These are phyloP conservation scores for Neopelma chrysocephalum DNA, from an alignment of 2,797 vertebrate species.

Conservation along the genomic window DNA sequence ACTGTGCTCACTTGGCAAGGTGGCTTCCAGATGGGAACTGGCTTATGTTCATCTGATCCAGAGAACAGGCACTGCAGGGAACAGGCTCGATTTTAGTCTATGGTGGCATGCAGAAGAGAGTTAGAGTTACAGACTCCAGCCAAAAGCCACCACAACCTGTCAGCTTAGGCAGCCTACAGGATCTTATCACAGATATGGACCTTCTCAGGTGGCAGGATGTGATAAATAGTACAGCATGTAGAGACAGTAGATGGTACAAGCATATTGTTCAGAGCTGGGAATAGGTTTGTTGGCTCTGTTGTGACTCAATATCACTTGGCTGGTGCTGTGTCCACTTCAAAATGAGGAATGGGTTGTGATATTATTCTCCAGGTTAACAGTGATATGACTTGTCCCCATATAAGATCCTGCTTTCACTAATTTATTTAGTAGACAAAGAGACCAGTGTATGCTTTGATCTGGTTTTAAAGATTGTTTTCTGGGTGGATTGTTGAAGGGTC, in stretches of 20 bases:
- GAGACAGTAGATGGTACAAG: too few relatives aligned
- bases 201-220: neutral
- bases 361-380: neutral
- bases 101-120: neutral
- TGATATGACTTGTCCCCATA: neutral
- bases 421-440: neutral
- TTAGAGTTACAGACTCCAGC: neutral
- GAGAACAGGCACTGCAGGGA: neutral
- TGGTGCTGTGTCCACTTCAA: neutral
- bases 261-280: neutral
- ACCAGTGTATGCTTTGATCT: neutral
- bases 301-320: neutral
- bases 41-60: neutral
- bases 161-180: neutral
- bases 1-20: neutral
- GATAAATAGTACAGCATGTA: neutral
- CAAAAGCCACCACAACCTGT: neutral
- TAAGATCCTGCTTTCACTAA: neutral
- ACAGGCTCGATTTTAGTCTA: neutral
- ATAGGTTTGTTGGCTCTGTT: neutral
- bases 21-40: neutral
- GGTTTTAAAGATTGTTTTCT: neutral
- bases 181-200: neutral
- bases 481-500: neutral
- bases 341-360: neutral